Base-by-base conservation (phyloP, 2,888 invertebrate species). In the Acleris literana region DNA sequence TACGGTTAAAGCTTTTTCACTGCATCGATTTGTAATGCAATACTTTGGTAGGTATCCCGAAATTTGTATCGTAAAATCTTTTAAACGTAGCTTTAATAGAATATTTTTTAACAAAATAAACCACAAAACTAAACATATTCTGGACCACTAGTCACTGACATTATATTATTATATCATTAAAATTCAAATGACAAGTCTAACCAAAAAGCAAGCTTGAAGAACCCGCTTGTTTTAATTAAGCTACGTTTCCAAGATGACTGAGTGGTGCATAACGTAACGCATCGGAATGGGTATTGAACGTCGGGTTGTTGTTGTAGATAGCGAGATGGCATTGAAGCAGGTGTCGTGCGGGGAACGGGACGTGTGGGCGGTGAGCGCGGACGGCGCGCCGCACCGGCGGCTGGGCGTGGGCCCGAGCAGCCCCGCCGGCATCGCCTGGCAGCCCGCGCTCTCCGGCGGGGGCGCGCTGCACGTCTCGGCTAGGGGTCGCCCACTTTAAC, bases 391-490 rank as follows among this genome's bases (percentile, higher is more conserved):
- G 56, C 94, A 95, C 70, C 94, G 95, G 68, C 93, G 98, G 63
- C 94, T 95, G 70, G 97, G 97, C 18, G 95, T 97, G 46, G 95
- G 96, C 13, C 84, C 90, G 53, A 94, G 94, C 46, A 95, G 95
- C 88, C 95, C 96, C 2, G 94, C 94, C 63, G 98, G 98, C 57
- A 94, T 95, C 39, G 95, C 95, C 33, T 98, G 98, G 98, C 95
- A 95, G 77, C 89, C 94, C 52, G 95, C 96, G 43, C 94, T 96
- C 56, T 70, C 80, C 25, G 84, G 61, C 68, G 86, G 92, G 69
- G 94, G 94, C 71, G 89, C 90, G 73, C 69, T 87, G n/a, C 87
- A 93, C 63, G 88, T 89, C 17, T 81, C 90, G 0, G 85, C 88
- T 2, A 82, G 92, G 59, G 88, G 84, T 18, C 77, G 72, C 62